Conservation (phyloP, 2,888 invertebrate genomes). For the Microplitis manilae region DNA sequence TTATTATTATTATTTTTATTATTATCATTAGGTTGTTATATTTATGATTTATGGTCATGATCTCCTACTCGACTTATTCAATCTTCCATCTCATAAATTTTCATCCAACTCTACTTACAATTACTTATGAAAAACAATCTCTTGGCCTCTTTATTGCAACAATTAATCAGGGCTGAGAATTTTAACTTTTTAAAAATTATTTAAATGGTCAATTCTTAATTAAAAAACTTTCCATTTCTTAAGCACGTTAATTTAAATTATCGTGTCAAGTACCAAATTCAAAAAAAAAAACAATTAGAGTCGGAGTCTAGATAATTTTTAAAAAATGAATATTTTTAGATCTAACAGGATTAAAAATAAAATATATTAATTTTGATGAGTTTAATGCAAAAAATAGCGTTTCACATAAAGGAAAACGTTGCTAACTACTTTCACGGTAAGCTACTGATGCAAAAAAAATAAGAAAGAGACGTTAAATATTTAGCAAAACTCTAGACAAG, state of each 20-base stretch:
- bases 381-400: neutral
- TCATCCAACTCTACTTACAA: neutral
- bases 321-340: neutral
- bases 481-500: neutral
- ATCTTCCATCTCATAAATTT: conserved; percentile 6
- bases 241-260: too few species aligned
- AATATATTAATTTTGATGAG: neutral
- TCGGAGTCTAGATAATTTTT: too few species aligned
- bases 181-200: too few species aligned
- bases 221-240: too few species aligned
- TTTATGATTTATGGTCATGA: neutral
- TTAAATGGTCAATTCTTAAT: too few species aligned
- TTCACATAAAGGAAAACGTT: conserved; percentile 21
- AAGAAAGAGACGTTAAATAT: neutral
- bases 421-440: conserved; percentile 13
- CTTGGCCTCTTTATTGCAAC: neutral
- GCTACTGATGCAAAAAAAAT: neutral
- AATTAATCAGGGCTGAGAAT: too few species aligned
- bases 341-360: neutral
- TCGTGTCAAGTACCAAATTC: too few species aligned
- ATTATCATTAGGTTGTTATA: neutral
- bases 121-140: neutral
- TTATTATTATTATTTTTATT: neutral
- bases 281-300: too few species aligned
- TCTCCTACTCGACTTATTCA: conserved; percentile 8